These are phyloP conservation scores for Pheosia gnoma DNA, from an alignment of 2,888 invertebrate genomes.

Conservation along the genomic window DNA sequence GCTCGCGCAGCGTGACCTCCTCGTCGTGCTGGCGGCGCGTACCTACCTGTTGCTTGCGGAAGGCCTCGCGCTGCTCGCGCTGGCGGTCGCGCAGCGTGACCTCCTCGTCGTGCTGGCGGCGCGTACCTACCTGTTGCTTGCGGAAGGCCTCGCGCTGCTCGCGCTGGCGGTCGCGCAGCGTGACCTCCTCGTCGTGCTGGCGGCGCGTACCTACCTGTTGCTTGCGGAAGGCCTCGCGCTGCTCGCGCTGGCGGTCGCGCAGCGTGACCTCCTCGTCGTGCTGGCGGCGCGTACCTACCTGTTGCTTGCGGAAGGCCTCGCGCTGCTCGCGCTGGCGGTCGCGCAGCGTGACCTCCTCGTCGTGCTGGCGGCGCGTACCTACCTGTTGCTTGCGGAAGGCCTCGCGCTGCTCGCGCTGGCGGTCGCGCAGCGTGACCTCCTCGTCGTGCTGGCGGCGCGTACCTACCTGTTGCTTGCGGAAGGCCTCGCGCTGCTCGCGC, in stretches of 20 bases:
- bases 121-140: too few relatives aligned
- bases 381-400: slow-evolving; percentile 82
- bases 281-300: slow-evolving; percentile 86
- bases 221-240: slow-evolving; percentile 89
- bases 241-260: slow-evolving; percentile 95
- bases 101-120: too few relatives aligned
- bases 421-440: slow-evolving; percentile 92
- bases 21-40: too few relatives aligned
- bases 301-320: slow-evolving; percentile 85
- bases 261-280: slow-evolving; percentile 97
- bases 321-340: slow-evolving; percentile 96
- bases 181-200: too few relatives aligned
- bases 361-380: slow-evolving; percentile 91
- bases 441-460: slow-evolving; percentile 95
- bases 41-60: slow-evolving; percentile 66
- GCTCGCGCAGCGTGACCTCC: slow-evolving; percentile 49
- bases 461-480: slow-evolving; percentile 86
- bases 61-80: slow-evolving; percentile 87
- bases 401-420: slow-evolving; percentile 95
- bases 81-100: not conserved
- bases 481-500: slow-evolving; percentile 88
- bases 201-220: not conserved
- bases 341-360: slow-evolving; percentile 94
- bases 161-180: too few relatives aligned
- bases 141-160: too few relatives aligned